phyloP scores from a whole-genome alignment of 2,888 invertebrate species.

The Polydesmus complanatus region DNA sequence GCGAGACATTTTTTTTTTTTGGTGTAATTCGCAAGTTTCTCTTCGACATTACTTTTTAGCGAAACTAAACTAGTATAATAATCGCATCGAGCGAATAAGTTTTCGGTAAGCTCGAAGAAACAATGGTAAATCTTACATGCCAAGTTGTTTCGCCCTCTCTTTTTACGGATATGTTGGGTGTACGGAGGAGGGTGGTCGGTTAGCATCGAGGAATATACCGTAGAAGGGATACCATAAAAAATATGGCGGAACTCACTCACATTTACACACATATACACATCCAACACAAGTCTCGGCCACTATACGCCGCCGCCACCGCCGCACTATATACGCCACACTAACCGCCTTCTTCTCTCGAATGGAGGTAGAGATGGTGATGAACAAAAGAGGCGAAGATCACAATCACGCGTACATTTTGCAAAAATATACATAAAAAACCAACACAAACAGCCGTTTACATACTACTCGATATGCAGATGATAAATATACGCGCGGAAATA shows the following conservation, averaged over 20 bases:
- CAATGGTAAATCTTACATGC: too few species aligned
- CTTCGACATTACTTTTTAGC: too few species aligned
- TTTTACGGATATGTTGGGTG: background rate
- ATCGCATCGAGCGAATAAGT: too few species aligned
- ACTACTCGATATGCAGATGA: background rate
- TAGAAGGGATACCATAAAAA: constrained; percentile 6
- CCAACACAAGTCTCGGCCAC: background rate
- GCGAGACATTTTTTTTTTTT: too few species aligned
- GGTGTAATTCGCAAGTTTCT: too few species aligned
- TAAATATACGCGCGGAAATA: too few species aligned
- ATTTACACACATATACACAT: background rate
- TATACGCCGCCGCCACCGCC: background rate
- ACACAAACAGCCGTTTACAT: background rate
- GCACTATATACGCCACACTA: background rate
- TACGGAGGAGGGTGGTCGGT: background rate
- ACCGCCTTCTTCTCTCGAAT: background rate
- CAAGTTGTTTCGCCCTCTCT: background rate
- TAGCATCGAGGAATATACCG: background rate
- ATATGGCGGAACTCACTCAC: constrained; percentile 2
- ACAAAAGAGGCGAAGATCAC: background rate
- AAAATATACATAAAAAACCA: background rate
- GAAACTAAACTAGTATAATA: too few species aligned
- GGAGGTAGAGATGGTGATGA: background rate
- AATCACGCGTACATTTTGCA: background rate
- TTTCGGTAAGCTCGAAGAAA: too few species aligned